A percentile compares a stretch with the other conserved stretches of the same genome.
phyloP scores from a whole-genome alignment of 2,888 invertebrate species.

The Cephus pygmeus region DNA sequence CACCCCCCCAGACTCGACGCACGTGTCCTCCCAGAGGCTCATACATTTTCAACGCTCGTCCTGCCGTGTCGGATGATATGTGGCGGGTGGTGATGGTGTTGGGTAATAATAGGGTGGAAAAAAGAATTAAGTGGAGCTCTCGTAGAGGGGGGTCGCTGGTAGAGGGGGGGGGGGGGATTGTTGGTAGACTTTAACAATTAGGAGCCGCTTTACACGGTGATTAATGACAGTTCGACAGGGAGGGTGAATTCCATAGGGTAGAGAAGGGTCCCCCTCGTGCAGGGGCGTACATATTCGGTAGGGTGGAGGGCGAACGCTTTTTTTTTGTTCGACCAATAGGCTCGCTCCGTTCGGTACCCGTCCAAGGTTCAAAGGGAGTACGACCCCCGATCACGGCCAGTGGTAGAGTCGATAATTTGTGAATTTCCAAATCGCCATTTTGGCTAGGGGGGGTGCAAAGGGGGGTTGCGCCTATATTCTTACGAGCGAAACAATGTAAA shows the following conservation, averaged over 20 bases:
- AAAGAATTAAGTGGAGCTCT: too few species aligned
- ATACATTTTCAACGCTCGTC: not conserved
- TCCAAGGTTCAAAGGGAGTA: not conserved
- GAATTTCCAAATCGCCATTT: constrained; percentile 17
- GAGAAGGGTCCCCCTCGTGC: constrained; percentile 42
- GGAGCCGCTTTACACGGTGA: constrained; percentile 57
- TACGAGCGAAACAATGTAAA: too few species aligned
- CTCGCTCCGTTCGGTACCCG: too few species aligned
- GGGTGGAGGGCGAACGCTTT: too few species aligned
- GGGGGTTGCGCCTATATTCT: too few species aligned
- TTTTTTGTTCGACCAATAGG: too few species aligned
- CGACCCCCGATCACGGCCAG: constrained; percentile 15
- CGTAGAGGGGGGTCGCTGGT: constrained; percentile 28
- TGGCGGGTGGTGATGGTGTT: not conserved
- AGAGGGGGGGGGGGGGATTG: constrained; percentile 37
- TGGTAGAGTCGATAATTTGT: constrained; percentile 16
- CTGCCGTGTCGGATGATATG: not conserved
- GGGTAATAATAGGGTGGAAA: not conserved
- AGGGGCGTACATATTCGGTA: too few species aligned
- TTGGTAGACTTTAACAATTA: constrained; percentile 40
- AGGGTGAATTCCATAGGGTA: constrained; percentile 46
- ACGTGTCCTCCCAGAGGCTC: not conserved
- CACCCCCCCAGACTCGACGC: not conserved
- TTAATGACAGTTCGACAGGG: constrained; percentile 43
- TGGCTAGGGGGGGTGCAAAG: too few species aligned